Percentiles rank a stretch among this genome's conserved stretches.
phyloP scores from a whole-genome alignment of 1,140 invertebrate species.

The Stegodyphus dumicola region DNA sequence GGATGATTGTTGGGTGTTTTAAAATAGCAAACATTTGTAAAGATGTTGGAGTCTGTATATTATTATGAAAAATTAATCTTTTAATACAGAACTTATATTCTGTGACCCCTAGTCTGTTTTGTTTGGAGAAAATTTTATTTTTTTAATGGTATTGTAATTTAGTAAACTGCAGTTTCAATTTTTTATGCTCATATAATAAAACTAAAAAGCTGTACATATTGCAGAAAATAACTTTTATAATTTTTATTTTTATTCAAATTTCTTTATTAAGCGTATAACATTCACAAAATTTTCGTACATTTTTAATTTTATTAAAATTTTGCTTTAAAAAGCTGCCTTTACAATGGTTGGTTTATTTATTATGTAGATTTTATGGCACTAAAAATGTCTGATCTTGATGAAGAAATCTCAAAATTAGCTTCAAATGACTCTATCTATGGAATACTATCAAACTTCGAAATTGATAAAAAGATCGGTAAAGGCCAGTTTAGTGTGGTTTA shows the following conservation, averaged over 20 bases:
- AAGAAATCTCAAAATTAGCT: conserved; percentile 43
- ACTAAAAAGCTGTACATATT: no score
- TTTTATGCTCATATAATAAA: no score
- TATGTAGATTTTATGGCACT: neutral
- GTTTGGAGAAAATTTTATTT: no score
- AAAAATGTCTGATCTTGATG: conserved; percentile 40
- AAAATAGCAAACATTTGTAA: no score
- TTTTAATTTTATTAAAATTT: neutral
- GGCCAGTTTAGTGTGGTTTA: conserved; percentile 78
- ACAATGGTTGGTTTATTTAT: neutral
- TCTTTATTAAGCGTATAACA: neutral
- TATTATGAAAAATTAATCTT: no score
- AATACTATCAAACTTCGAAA: conserved; percentile 70
- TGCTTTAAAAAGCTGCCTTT: neutral
- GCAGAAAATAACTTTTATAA: neutral
- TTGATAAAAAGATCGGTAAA: conserved; percentile 75
- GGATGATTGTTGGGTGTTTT: no score
- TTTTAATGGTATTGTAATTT: no score
- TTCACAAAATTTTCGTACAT: neutral
- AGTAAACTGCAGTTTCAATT: no score
- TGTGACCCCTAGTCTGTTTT: no score
- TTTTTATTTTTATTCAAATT: neutral
- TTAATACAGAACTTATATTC: no score
- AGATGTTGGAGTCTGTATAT: no score
- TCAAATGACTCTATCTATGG: conserved; percentile 56